Evolutionary conservation across 2,888 invertebrate genomes (phyloP), one percentile per base, ranked within the genome.

Genomic region (Tridacna crocea): DNA sequence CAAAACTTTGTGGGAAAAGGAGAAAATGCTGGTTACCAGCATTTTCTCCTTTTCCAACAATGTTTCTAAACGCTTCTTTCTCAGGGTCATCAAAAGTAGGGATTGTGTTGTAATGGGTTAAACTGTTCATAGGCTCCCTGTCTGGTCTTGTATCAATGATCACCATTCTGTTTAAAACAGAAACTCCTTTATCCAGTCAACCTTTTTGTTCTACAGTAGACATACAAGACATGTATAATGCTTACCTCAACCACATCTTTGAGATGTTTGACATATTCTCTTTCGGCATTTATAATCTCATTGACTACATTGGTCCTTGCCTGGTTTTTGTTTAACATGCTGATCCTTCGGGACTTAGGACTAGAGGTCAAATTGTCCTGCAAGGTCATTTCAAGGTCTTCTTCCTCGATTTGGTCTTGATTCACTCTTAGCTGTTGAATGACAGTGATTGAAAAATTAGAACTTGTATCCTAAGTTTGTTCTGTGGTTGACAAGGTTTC

Each of bases 231-330:
- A 4, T 36, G 36, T 36, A 8, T 36, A 36, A 36, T 27, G 13
- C 46, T 51, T 83, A 95, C 95, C 92, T 96, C 95, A 11, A 96
- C 95, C 24, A 96, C 95, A 93, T 96, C 96, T 85, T 95, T 94
- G 75, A 98, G 95, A 87, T 97, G 96, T 92, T 97, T 97, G 17
- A 98, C 97, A 94, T 97, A 98, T 94, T 97, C 97, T 60, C 97
- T 95, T 94, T 98, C 98, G 0, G 97, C 97, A 92, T 96, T 96
- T 87, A 98, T 96, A 87, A 98, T 95, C 94, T 98, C 98, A 72
- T 96, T 96, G 82, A 98, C 96, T 22, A 97, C 97, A 94, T 97
- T 97, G 24, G 94, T 94, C 26, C 95, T 90, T 13, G 95, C 94
- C 88, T 96, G 95, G 89, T 96, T 95, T 87, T 95, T 95, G 77